Percentiles rank a stretch among this genome's conserved stretches.
These are phyloP conservation scores for Erethizon dorsatum DNA, from an alignment of 2,797 vertebrate genomes.

Conservation along the genomic window DNA sequence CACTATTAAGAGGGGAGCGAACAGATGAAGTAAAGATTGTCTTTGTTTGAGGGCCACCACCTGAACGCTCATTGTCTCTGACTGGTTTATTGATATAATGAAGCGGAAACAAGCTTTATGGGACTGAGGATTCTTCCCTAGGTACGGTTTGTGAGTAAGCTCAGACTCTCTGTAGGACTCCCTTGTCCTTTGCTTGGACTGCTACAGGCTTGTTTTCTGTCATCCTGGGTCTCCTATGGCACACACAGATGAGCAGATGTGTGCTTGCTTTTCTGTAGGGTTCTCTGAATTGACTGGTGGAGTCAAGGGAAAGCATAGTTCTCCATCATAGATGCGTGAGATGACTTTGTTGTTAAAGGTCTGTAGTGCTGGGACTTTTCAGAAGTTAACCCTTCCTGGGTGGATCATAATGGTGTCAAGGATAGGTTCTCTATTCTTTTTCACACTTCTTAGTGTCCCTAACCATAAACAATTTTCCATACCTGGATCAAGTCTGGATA, in stretches of 20 bases:
- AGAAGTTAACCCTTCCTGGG: neutral
- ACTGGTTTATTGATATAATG: neutral
- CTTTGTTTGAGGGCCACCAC: neutral
- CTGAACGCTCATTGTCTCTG: constrained; percentile 18
- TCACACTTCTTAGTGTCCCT: neutral
- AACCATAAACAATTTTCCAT: neutral
- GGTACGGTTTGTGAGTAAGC: neutral
- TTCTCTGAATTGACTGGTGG: neutral
- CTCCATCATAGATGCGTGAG: neutral
- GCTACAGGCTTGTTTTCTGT: neutral
- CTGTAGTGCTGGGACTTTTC: neutral
- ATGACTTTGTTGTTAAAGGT: neutral
- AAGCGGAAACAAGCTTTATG: neutral
- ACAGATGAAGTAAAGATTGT: neutral
- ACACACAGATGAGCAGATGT: neutral
- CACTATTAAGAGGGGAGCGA: neutral
- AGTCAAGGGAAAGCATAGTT: neutral
- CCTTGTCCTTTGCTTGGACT: neutral
- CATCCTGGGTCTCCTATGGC: neutral
- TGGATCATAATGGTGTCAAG: neutral
- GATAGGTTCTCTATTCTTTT: neutral
- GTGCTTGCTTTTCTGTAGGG: neutral
- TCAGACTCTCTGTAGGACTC: neutral
- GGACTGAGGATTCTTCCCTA: neutral
- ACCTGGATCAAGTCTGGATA: neutral